Percentiles rank a stretch among this genome's conserved stretches.
These are phyloP conservation scores for Prionace glauca DNA, from an alignment of 2,797 vertebrate species.

Conservation along the genomic window DNA sequence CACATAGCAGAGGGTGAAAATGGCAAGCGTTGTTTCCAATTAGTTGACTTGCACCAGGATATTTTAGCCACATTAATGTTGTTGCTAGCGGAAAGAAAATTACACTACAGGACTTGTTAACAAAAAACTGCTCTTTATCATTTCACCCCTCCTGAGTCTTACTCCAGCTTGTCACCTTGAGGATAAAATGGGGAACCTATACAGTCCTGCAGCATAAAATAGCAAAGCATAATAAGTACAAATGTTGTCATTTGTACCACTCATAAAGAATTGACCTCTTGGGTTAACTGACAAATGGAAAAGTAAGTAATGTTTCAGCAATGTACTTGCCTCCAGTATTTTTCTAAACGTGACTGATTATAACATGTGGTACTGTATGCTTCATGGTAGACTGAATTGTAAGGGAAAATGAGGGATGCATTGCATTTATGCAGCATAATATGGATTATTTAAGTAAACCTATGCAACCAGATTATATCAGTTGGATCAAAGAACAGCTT, in stretches of 20 bases:
- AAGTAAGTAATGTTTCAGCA: neutral
- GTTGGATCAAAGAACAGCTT: neutral
- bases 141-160: neutral
- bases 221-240: neutral
- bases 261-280: neutral
- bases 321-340: neutral
- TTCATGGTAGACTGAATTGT: neutral
- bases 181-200: too few species aligned
- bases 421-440: too few species aligned
- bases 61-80: neutral
- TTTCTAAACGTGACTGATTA: neutral
- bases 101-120: neutral
- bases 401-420: neutral
- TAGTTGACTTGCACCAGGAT: neutral
- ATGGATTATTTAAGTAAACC: neutral
- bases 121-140: neutral
- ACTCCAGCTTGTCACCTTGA: neutral
- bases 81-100: neutral
- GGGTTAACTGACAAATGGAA: slow-evolving; percentile 19
- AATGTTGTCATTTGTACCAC: neutral
- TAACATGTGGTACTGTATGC: neutral
- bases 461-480: neutral
- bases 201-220: neutral
- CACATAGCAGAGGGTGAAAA: neutral
- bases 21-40: neutral